Evolutionary conservation across 1,140 invertebrate species (phyloP), one percentile per base, ranked within the genome.

Genomic region (Myzus persicae): DNA sequence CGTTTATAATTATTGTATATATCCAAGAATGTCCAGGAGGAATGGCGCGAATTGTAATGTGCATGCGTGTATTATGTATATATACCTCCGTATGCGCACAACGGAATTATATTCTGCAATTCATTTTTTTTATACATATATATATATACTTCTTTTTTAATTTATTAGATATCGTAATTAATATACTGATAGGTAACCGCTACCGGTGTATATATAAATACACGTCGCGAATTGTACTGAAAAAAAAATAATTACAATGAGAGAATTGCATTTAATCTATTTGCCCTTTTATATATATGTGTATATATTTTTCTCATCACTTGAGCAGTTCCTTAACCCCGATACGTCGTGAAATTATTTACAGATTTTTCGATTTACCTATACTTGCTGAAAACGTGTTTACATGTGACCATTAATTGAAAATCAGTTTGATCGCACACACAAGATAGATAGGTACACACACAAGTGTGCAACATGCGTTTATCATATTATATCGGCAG

Each of bases 31-130:
- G 91, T 81, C 42, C 18, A 46, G 11, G 59, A 82, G 42, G 90
- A 91, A 91, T 82, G 90, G 90, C 67, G 67, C 90, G 67, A 91
- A 91, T 91, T 46, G 24, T 91, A 91, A 91, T 46, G 40, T 91
- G 51, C 18, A 48, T 31, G 42, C 18, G 38, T 24, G 31, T 7
- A 59, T 42, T 54, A 91, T 67, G 59, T 67, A 67, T 54, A 91
- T 67, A 31, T 67, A 67, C 59, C 31, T 31, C n/a, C 31, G 59
- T 67, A 44, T n/a, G 24, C 42, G 42, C 59, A 38, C 59, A 46
- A 18, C 90, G 20, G 90, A 81, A 91, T 91, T 91, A 81, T 91
- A 82, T 91, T 46, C 67, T 24, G 89, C 54, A 42, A 90, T 91
- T n/a, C 36, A 89, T 26, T 89, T 54, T 89, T 89, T 89, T 89